phyloP scores from a whole-genome alignment of 2,888 invertebrate species.

The Antheraea assamensis region DNA sequence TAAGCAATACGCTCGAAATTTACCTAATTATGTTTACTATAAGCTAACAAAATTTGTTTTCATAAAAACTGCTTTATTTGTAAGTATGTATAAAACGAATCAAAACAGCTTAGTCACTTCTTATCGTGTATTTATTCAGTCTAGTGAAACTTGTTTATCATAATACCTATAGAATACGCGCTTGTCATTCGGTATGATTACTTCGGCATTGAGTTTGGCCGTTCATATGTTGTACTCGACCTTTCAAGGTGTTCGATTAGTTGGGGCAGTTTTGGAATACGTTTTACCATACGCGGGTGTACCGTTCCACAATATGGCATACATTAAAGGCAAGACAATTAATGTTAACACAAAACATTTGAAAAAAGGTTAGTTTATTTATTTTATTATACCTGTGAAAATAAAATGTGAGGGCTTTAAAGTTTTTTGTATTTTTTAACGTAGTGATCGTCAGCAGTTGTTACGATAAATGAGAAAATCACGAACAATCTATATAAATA shows the following conservation, averaged over 20 bases:
- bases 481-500: no score
- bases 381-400: background rate
- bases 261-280: constrained; percentile 53
- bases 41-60: no score
- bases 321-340: constrained; percentile 47
- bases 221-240: constrained; percentile 39
- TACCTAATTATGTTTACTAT: no score
- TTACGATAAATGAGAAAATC: no score
- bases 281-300: constrained; percentile 47
- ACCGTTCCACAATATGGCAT: constrained; percentile 47
- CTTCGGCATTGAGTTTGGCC: constrained; percentile 36
- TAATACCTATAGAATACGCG: background rate
- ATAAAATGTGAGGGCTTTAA: background rate
- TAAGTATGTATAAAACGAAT: background rate
- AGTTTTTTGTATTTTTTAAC: no score
- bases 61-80: background rate
- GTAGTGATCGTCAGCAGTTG: no score
- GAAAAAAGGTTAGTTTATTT: constrained; percentile 55
- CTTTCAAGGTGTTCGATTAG: constrained; percentile 40
- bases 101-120: background rate
- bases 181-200: constrained; percentile 29
- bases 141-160: constrained; percentile 4
- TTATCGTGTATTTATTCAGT: background rate
- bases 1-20: no score
- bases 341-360: constrained; percentile 69